phyloP scores from a whole-genome alignment of 2,888 invertebrate species.

The Megalurothrips usitatus region DNA sequence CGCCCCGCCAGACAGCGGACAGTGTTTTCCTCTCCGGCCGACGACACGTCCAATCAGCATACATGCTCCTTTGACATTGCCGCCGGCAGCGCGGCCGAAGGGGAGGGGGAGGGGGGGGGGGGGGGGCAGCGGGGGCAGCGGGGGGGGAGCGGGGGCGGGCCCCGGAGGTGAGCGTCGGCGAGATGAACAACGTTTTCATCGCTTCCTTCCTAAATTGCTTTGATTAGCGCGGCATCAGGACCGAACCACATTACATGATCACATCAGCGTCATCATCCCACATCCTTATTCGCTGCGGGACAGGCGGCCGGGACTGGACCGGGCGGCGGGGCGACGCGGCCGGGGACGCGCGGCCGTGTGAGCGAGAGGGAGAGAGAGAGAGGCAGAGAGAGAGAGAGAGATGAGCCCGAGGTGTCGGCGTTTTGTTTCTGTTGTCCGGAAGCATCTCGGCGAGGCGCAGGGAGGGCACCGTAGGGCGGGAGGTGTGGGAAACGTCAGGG shows the following conservation, averaged over 20 bases:
- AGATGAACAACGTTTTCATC: slow-evolving; percentile 6
- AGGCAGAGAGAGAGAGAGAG: background rate
- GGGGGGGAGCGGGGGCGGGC: background rate
- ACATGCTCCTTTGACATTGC: too few relatives aligned
- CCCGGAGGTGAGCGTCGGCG: background rate
- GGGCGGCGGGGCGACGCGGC: too few relatives aligned
- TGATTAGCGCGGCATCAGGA: background rate
- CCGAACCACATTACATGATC: background rate
- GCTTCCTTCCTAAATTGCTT: slow-evolving; percentile 11
- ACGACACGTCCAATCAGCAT: too few relatives aligned
- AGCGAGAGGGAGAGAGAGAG: background rate
- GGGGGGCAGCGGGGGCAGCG: too few relatives aligned
- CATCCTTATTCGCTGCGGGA: background rate
- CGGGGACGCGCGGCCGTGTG: background rate
- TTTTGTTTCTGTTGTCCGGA: too few relatives aligned
- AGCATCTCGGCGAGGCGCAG: too few relatives aligned
- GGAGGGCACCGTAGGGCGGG: background rate
- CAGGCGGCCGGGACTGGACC: too few relatives aligned
- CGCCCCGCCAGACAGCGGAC: too few relatives aligned
- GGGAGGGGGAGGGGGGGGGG: too few relatives aligned
- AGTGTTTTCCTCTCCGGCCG: too few relatives aligned
- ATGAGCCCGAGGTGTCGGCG: too few relatives aligned
- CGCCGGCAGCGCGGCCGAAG: too few relatives aligned
- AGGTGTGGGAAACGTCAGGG: background rate
- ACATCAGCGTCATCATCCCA: background rate